phyloP scores from a whole-genome alignment of 2,797 vertebrate genomes.

The Phoebastria nigripes region DNA sequence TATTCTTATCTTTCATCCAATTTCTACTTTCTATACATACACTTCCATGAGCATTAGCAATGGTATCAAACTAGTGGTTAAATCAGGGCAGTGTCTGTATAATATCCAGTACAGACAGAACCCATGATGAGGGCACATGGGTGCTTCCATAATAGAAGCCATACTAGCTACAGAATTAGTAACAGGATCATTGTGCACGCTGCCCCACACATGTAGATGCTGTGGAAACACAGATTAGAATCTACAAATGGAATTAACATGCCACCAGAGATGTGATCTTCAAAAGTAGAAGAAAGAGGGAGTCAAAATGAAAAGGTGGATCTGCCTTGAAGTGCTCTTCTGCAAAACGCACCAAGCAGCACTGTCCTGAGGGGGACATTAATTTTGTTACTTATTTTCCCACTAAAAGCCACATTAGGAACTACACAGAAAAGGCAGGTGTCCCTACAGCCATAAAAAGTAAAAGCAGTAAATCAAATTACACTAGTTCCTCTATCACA shows the following conservation, averaged over 20 bases:
- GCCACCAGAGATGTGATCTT: not conserved
- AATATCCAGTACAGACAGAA: not conserved
- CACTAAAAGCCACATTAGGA: not conserved
- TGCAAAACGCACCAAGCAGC: not conserved
- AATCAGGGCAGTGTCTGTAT: not conserved
- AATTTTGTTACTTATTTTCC: not conserved
- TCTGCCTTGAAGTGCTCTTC: not conserved
- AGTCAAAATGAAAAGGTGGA: not conserved
- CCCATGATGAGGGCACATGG: rapidly evolving
- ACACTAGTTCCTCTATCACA: not conserved
- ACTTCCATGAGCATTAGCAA: not conserved
- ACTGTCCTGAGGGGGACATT: not conserved
- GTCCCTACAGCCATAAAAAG: not conserved
- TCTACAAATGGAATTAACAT: not conserved
- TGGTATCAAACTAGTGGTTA: not conserved
- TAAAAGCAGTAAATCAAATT: not conserved
- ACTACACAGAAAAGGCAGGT: not conserved
- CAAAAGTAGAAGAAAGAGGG: not conserved
- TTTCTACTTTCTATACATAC: not conserved
- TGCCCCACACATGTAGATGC: not conserved
- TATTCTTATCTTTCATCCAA: not conserved
- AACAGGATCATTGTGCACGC: not conserved
- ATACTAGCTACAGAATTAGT: not conserved
- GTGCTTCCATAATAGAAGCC: not conserved
- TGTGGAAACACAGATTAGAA: not conserved